Conservation (phyloP, 2,113 vertebrate genomes). For the Cnemophilus loriae region DNA sequence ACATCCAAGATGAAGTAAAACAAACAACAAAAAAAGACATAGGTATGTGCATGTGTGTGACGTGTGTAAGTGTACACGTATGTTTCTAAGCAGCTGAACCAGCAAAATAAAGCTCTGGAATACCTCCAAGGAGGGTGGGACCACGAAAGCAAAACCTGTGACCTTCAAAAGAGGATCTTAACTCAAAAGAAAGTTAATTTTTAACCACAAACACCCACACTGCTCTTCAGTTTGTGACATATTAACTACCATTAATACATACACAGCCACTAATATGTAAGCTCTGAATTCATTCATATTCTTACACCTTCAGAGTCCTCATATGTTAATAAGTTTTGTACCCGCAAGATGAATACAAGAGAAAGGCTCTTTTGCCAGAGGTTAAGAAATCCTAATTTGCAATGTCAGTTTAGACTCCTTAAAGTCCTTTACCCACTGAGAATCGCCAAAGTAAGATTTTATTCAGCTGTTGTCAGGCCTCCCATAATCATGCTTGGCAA, state of each 20-base stretch:
- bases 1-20: not conserved
- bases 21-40: not conserved
- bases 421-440: not conserved
- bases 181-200: not conserved
- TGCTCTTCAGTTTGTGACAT: not conserved
- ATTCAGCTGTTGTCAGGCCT: not conserved
- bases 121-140: not conserved
- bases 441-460: not conserved
- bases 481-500: not conserved
- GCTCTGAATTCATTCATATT: not conserved
- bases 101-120: not conserved
- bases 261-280: not conserved
- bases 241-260: not conserved
- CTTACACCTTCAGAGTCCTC: not conserved
- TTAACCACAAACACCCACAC: not conserved
- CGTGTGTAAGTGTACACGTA: not conserved
- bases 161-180: not conserved
- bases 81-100: not conserved
- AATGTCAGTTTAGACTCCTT: not conserved
- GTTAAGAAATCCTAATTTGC: not conserved
- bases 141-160: not conserved
- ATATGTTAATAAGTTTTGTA: not conserved
- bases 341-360: not conserved
- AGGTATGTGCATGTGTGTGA: not conserved
- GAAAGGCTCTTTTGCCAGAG: not conserved